phyloP scores from a whole-genome alignment of 2,797 vertebrate genomes.

The Carcharodon carcharias region DNA sequence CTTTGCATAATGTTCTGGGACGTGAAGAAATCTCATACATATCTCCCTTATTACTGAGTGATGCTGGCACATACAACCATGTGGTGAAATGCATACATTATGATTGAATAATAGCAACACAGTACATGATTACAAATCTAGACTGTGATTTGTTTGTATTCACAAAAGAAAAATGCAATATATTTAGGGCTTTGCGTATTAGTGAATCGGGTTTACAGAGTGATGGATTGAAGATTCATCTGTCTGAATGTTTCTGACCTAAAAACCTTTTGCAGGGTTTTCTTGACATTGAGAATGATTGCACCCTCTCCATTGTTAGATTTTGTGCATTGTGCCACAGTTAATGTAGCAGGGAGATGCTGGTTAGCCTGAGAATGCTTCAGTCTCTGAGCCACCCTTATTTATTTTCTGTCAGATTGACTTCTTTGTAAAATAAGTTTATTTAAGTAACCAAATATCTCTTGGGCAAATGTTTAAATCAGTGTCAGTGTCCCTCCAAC shows the following conservation, averaged over 20 bases:
- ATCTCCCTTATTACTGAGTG: neutral
- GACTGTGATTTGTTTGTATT: neutral
- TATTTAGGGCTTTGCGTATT: neutral
- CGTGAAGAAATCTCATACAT: neutral
- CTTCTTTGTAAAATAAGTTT: slow-evolving; percentile 15
- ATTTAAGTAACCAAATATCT: neutral
- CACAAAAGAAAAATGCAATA: neutral
- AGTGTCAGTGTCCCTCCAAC: neutral
- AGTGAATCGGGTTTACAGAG: neutral
- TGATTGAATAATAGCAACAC: neutral
- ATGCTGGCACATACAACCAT: neutral
- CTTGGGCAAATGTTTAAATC: slow-evolving; percentile 12
- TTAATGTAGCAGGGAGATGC: neutral
- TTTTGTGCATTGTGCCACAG: neutral
- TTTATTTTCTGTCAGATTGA: slow-evolving; percentile 3
- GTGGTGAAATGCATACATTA: neutral
- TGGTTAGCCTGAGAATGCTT: neutral
- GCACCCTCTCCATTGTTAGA: neutral
- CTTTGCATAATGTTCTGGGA: neutral
- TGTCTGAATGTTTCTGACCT: neutral
- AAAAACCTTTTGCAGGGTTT: no score
- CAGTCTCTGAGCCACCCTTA: neutral
- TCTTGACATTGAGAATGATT: neutral
- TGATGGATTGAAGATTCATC: neutral
- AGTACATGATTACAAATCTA: neutral